Conservation (phyloP, 1,140 invertebrate species). For the Mya arenaria region DNA sequence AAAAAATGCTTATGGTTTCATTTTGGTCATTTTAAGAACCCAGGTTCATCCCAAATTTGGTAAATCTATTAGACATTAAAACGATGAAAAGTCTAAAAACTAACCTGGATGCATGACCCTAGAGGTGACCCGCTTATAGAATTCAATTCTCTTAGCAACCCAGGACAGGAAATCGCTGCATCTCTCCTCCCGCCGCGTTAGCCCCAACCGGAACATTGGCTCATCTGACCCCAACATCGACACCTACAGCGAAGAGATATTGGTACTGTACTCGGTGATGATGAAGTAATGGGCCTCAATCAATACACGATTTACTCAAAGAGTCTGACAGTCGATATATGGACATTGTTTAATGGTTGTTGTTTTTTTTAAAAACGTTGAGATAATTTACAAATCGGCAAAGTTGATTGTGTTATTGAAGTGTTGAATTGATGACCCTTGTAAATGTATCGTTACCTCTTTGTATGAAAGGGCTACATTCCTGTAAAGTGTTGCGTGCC, state of each 20-base stretch:
- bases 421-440: background rate
- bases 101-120: too few species aligned
- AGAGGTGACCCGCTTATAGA: slow-evolving; percentile 26
- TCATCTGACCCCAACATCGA: too few species aligned
- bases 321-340: background rate
- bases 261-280: too few species aligned
- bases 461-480: slow-evolving; percentile 40
- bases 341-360: background rate
- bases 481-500: slow-evolving; percentile 64
- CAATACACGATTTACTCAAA: background rate
- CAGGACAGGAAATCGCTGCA: slow-evolving; percentile 62
- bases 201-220: slow-evolving; percentile 69
- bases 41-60: too few species aligned
- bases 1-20: too few species aligned
- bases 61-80: too few species aligned
- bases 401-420: background rate
- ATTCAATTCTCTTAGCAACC: slow-evolving; percentile 44
- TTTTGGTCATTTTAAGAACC: too few species aligned
- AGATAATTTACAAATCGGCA: background rate
- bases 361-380: background rate
- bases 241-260: too few species aligned
- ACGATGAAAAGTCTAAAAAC: too few species aligned
- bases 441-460: slow-evolving; percentile 40
- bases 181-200: slow-evolving; percentile 58
- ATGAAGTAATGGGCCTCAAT: background rate